Evolutionary conservation across 2,113 vertebrate species (phyloP), one percentile per base, ranked within the genome.

Genomic region (Perognathus longimembris): DNA sequence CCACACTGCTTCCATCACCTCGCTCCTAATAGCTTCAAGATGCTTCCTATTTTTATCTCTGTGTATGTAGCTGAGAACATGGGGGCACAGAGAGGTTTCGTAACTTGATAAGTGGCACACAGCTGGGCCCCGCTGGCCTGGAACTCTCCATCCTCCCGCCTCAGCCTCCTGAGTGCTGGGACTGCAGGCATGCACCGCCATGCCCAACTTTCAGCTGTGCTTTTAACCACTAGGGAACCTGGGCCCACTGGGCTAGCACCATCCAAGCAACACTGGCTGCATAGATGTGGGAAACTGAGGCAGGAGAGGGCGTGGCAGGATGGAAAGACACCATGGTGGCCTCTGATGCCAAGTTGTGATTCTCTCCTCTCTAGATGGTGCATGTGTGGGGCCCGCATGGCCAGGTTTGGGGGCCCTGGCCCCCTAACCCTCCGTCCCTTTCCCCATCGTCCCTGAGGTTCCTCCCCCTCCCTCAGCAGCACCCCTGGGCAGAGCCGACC

Each of bases 61-160:
- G 30, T 21, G 38, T 66, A 57, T 69, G 40, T 40, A 69, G n/a
- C 17, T 20, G 40, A 42, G 57, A 67, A 57, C 82, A 54, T 34
- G 17, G 0, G 17, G 82, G 24, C 73, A 67, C 93, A 88, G 92
- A 92, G 82, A 85, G 74, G 74, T 81, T 87, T 50, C 59, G 5
- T 63, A 18, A n/a, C 36, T 42, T 32, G 66, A 30, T 3, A 2
- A 54, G 30, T 28, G 78, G 92, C 78, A 84, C 88, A 87, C 77
- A 45, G 77, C 67, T 26, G 42, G 71, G 24, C 40, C 71, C 40
- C 24, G 38, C 38, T 30, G 28, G 40, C 40, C 40, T 75, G 1
- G 0, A 75, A 45, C 26, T 75, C 7, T 40, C 3, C 15, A 45
- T 15, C 73, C 6, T 18, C 73, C 14, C 14, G 6, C 2, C 11